Evolutionary conservation across 2,888 invertebrate genomes (phyloP).

Genomic region (Chaitophorus viminalis): DNA sequence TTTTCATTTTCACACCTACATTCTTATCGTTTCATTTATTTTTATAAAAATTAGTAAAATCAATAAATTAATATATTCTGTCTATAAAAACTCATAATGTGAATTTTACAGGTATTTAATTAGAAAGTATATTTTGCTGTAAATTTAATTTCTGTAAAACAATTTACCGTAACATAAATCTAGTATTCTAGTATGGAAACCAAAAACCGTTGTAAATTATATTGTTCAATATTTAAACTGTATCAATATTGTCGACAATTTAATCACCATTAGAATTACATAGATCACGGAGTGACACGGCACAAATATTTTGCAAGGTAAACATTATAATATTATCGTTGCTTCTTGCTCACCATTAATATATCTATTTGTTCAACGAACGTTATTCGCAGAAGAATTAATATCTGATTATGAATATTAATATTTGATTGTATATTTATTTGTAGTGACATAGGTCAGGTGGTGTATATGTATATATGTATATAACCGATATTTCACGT

Average conservation of each 20-base stretch:
- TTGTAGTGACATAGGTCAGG: neutral
- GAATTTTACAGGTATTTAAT: neutral
- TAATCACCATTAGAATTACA: neutral
- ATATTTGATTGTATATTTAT: neutral
- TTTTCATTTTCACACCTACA: neutral
- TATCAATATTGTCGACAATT: neutral
- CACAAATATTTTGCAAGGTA: neutral
- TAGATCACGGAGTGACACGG: neutral
- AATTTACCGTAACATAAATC: neutral
- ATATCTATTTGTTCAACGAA: neutral
- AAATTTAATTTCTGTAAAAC: too few species aligned
- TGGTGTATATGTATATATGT: neutral
- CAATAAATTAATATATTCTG: neutral
- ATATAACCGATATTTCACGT: constrained; percentile 28
- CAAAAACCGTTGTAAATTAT: neutral
- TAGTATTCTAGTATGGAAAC: too few species aligned
- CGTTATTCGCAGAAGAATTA: neutral
- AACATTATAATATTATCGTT: neutral
- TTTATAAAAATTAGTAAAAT: neutral
- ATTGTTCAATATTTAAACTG: neutral
- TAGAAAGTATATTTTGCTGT: neutral
- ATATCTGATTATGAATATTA: constrained; percentile 6
- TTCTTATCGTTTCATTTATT: neutral
- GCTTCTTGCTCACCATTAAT: neutral
- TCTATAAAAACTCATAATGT: neutral